Evolutionary conservation across 2,888 invertebrate species (phyloP).

Genomic region (Tetranychus piercei): DNA sequence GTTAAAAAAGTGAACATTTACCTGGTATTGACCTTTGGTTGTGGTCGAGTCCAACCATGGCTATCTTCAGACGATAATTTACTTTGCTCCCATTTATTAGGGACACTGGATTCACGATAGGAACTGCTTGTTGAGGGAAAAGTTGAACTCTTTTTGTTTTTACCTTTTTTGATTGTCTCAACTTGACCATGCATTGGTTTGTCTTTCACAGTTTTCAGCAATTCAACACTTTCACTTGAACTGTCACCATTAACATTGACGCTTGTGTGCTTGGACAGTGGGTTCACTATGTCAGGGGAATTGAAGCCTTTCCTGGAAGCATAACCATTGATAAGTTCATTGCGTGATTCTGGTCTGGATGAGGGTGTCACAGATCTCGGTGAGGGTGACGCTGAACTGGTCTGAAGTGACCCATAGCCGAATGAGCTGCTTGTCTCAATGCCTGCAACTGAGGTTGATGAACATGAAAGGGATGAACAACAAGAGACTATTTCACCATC

Average conservation of each 20-base stretch:
- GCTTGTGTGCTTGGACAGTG: too few species aligned
- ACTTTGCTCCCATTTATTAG: neutral
- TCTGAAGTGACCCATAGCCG: neutral
- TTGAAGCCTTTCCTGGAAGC: neutral
- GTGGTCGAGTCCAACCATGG: neutral
- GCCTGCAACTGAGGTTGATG: conserved; percentile 6
- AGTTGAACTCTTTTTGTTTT: neutral
- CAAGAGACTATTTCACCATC: conserved; percentile 4
- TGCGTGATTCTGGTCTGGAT: neutral
- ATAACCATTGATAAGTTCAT: neutral
- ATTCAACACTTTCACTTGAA: neutral
- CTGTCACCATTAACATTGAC: neutral
- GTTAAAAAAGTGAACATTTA: neutral
- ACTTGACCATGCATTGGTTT: neutral
- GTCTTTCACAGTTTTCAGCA: neutral
- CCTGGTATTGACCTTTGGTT: neutral
- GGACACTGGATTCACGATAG: neutral
- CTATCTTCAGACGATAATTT: neutral
- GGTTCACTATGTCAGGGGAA: neutral
- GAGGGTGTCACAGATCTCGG: neutral
- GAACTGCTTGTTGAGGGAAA: neutral
- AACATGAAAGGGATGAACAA: conserved; percentile 9
- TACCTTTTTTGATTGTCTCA: neutral
- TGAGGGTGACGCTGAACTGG: neutral
- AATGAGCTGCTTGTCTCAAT: neutral